These are phyloP conservation scores for Peromyscus californicus DNA, from an alignment of 2,113 vertebrate species.

Conservation along the genomic window DNA sequence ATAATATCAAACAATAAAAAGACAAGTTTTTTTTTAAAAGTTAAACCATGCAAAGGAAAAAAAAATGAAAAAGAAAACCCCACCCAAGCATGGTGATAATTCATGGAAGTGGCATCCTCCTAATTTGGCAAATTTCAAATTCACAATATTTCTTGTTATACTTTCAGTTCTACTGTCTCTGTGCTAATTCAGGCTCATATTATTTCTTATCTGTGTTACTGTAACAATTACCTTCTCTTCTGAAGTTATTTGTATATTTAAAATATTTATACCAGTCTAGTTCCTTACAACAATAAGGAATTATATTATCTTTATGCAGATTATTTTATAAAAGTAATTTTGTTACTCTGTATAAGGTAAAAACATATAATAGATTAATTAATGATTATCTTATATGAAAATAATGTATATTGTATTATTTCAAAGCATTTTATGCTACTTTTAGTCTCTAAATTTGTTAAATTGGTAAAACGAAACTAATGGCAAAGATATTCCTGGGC, in stretches of 20 bases:
- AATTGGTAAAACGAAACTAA: slow-evolving; percentile 57
- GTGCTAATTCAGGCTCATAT: not conserved
- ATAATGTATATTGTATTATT: not conserved
- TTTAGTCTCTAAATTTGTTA: slow-evolving; percentile 10
- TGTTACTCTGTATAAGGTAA: not conserved
- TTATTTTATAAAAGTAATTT: not conserved
- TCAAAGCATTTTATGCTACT: not conserved
- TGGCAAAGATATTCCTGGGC: slow-evolving; percentile 13
- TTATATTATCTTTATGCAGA: not conserved
- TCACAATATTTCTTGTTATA: not conserved
- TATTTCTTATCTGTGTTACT: not conserved
- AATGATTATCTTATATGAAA: not conserved
- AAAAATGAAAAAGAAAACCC: not conserved
- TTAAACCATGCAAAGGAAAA: not conserved
- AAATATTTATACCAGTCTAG: not conserved
- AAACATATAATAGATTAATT: not conserved
- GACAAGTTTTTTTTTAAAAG: not conserved
- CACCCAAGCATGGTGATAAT: not conserved
- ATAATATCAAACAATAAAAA: not conserved
- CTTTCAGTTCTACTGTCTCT: not conserved
- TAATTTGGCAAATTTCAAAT: not conserved
- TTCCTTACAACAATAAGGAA: not conserved
- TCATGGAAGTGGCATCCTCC: not conserved
- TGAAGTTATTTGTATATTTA: not conserved
- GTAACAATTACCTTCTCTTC: not conserved